Conservation (phyloP, 1,140 invertebrate species). For the Drosophila baimaii region DNA sequence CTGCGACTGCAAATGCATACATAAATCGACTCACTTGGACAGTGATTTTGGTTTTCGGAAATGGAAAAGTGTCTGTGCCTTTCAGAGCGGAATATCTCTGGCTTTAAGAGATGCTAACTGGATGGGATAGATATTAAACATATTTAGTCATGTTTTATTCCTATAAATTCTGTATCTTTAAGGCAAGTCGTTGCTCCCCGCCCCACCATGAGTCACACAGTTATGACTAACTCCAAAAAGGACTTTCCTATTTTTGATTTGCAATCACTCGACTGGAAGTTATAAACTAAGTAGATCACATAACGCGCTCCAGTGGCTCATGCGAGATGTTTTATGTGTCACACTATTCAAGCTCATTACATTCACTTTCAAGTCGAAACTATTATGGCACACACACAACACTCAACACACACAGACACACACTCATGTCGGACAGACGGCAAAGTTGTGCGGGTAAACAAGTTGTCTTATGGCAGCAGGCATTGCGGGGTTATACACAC, state of each 20-base stretch:
- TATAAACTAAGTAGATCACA: slow-evolving; percentile 35
- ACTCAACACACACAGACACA: too few species aligned
- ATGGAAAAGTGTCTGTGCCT: slow-evolving; percentile 2
- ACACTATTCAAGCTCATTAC: slow-evolving; percentile 63
- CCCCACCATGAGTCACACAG: background rate
- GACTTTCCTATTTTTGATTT: slow-evolving; percentile 14
- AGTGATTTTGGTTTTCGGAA: slow-evolving; percentile 38
- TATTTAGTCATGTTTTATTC: background rate
- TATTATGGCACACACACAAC: slow-evolving; percentile 46
- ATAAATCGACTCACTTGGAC: slow-evolving; percentile 38
- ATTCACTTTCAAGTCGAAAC: slow-evolving; percentile 64
- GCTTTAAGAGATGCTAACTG: too few species aligned
- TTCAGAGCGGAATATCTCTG: background rate
- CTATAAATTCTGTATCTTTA: background rate
- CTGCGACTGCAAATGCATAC: slow-evolving; percentile 33
- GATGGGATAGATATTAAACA: too few species aligned
- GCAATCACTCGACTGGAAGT: slow-evolving; percentile 36
- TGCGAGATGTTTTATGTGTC: slow-evolving; percentile 43
- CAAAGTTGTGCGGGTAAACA: slow-evolving; percentile 32
- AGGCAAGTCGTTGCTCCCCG: background rate
- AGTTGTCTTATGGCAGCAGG: slow-evolving; percentile 2
- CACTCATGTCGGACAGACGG: slow-evolving; percentile 13
- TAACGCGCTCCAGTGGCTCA: slow-evolving; percentile 17
- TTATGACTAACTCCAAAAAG: slow-evolving; percentile 12
- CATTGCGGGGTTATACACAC: slow-evolving; percentile 27